Evolutionary conservation across 2,113 vertebrate species (phyloP).

Genomic region (Xiphophorus maculatus): DNA sequence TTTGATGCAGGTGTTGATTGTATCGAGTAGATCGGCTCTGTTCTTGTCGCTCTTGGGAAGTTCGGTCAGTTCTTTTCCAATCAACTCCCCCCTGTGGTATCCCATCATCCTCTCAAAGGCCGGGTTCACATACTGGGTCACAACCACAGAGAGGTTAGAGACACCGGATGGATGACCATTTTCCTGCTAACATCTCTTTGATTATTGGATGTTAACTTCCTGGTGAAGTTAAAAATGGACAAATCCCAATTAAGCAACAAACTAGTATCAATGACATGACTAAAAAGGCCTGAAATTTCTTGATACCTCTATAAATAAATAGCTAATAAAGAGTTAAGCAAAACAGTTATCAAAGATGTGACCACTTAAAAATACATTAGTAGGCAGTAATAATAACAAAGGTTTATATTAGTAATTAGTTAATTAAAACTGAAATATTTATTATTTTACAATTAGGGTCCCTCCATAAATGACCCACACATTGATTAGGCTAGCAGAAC

Average conservation of each 20-base stretch:
- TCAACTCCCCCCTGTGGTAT: slow-evolving; percentile 90
- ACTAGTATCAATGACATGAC: not conserved
- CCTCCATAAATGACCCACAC: not conserved
- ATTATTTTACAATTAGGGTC: too few species aligned
- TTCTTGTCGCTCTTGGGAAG: slow-evolving; percentile 93
- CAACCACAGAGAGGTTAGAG: not conserved
- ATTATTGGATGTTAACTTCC: not conserved
- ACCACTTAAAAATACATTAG: not conserved
- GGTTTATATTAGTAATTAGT: not conserved
- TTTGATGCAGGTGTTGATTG: slow-evolving; percentile 92
- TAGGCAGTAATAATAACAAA: too few species aligned
- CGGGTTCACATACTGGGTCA: slow-evolving; percentile 92
- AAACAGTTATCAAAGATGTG: not conserved
- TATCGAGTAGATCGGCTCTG: slow-evolving; percentile 87
- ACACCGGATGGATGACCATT: not conserved
- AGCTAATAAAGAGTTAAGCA: not conserved
- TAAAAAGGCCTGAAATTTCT: not conserved
- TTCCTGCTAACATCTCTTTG: not conserved
- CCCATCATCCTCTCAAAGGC: slow-evolving; percentile 96
- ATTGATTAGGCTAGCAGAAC: not conserved
- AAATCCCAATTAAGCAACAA: not conserved
- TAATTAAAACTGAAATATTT: not conserved
- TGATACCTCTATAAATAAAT: not conserved
- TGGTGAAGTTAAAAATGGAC: not conserved
- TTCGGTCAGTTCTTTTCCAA: slow-evolving; percentile 92